These are phyloP conservation scores for Meloidogyne floridensis DNA, from an alignment of 1,140 invertebrate genomes.

Conservation along the genomic window DNA sequence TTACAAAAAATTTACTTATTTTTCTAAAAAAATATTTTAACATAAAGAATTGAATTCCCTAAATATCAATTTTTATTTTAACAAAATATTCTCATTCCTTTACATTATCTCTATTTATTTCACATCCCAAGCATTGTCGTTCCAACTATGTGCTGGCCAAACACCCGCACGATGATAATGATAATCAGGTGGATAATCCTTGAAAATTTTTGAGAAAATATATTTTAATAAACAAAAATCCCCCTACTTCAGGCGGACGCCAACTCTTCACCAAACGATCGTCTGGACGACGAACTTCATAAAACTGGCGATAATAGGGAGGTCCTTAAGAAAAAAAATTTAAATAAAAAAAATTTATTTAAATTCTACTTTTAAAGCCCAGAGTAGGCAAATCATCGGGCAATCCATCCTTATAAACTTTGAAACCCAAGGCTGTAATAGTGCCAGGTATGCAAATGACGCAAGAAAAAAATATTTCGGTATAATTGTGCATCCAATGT, in stretches of 20 bases:
- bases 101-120: neutral
- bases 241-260: constrained; percentile 21
- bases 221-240: neutral
- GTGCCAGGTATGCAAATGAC: too few species aligned
- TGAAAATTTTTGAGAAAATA: neutral
- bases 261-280: constrained; percentile 11
- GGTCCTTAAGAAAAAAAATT: constrained; percentile 9
- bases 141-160: neutral
- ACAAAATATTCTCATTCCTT: neutral
- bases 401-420: constrained; percentile 9
- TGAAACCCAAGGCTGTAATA: neutral
- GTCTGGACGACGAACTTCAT: constrained; percentile 27
- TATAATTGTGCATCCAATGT: constrained; percentile 4
- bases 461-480: neutral
- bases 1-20: too few species aligned
- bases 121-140: constrained; percentile 19
- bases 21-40: too few species aligned
- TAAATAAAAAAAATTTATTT: neutral
- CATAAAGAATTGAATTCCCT: too few species aligned
- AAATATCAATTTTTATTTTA: too few species aligned
- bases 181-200: constrained; percentile 11
- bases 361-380: neutral
- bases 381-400: neutral
- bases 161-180: neutral
- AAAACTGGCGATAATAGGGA: constrained; percentile 22